phyloP scores from a whole-genome alignment of 1,140 invertebrate genomes.

The Calephelis nemesis region DNA sequence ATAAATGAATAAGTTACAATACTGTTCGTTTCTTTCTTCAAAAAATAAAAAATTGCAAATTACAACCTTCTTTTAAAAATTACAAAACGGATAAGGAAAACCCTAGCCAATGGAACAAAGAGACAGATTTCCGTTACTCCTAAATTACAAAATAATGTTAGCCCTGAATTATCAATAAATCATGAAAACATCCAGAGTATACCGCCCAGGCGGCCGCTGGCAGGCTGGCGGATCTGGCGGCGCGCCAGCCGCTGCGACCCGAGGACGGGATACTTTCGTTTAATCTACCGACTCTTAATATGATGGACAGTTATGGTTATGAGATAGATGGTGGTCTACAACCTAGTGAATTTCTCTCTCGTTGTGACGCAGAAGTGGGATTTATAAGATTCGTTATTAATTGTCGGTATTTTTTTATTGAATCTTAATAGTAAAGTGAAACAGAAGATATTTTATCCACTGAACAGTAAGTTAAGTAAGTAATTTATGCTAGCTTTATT shows the following conservation, averaged over 20 bases:
- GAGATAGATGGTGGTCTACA: background rate
- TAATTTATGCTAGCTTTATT: too few relatives aligned
- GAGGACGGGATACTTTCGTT: slow-evolving; percentile 4
- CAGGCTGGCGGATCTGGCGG: background rate
- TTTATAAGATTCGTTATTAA: too few relatives aligned
- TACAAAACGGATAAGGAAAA: background rate
- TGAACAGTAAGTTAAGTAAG: too few relatives aligned
- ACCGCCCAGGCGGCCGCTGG: background rate
- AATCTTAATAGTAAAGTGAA: too few relatives aligned
- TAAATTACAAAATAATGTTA: slow-evolving; percentile 14
- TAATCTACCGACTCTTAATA: slow-evolving; percentile 18
- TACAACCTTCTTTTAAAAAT: too few relatives aligned
- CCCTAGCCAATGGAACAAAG: background rate
- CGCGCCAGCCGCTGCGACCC: background rate
- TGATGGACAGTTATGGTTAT: slow-evolving; percentile 16
- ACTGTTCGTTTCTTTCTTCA: too few relatives aligned
- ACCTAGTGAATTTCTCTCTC: too few relatives aligned
- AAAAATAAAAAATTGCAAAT: too few relatives aligned
- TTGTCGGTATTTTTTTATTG: too few relatives aligned
- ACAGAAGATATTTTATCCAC: too few relatives aligned
- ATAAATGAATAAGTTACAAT: too few relatives aligned
- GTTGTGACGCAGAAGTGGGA: too few relatives aligned
- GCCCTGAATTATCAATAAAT: background rate
- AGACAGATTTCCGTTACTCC: slow-evolving; percentile 2
- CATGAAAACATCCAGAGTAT: slow-evolving; percentile 5